Evolutionary conservation across 2,797 vertebrate genomes (phyloP).

Genomic region (Spondyliosoma cantharus): DNA sequence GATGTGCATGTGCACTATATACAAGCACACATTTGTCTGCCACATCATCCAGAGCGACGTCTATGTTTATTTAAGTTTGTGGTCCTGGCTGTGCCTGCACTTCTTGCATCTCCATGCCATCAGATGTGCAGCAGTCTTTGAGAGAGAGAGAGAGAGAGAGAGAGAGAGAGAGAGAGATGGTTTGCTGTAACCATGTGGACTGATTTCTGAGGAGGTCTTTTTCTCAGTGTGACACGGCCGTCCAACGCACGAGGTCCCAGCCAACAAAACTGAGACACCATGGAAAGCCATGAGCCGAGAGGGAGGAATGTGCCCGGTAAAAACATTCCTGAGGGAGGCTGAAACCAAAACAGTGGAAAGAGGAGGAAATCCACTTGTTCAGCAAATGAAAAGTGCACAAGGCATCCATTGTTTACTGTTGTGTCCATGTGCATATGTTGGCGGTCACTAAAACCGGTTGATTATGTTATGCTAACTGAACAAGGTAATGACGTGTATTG

Average conservation of each 20-base stretch:
- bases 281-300: conserved; percentile 69
- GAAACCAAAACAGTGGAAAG: conserved; percentile 77
- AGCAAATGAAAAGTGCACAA: conserved; percentile 74
- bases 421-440: conserved; percentile 55
- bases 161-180: conserved; percentile 30
- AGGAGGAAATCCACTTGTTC: conserved; percentile 78
- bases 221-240: conserved; percentile 52
- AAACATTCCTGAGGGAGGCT: conserved; percentile 79
- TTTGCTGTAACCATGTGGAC: conserved; percentile 42
- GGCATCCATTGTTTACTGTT: conserved; percentile 77
- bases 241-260: conserved; percentile 36
- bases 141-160: conserved; percentile 31
- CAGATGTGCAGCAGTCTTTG: conserved; percentile 33
- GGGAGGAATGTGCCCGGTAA: conserved; percentile 75
- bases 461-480: conserved; percentile 80
- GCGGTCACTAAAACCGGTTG: conserved; percentile 60
- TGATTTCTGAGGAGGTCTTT: conserved; percentile 51
- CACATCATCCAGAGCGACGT: conserved; percentile 54
- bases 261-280: conserved; percentile 63
- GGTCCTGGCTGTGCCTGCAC: conserved; percentile 8
- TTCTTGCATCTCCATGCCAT: conserved; percentile 18
- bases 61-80: conserved; percentile 68
- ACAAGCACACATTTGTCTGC: conserved; percentile 43
- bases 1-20: conserved; percentile 20
- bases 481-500: conserved; percentile 71